These are phyloP conservation scores for Diprion similis DNA, from an alignment of 1,140 invertebrate genomes.

Conservation along the genomic window DNA sequence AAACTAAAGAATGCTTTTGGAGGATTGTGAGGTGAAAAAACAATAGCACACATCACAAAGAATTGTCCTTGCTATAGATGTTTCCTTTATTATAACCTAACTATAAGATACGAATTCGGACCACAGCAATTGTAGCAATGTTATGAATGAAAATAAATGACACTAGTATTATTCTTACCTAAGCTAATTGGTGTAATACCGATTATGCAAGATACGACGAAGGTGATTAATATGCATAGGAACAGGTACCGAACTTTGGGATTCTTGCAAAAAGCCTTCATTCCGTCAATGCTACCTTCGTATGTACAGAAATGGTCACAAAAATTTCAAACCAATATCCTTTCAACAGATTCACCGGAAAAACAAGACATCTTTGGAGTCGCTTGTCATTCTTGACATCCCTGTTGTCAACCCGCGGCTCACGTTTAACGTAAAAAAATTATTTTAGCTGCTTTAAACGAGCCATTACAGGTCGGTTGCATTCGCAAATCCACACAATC, in stretches of 20 bases:
- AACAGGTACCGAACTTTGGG: slow-evolving; percentile 54
- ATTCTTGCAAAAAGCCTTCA: slow-evolving; percentile 45
- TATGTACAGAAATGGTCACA: neutral
- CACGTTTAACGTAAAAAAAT: too few relatives aligned
- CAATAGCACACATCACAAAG: slow-evolving; percentile 15
- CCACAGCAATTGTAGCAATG: too few relatives aligned
- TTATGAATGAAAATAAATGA: slow-evolving; percentile 10
- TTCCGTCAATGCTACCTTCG: slow-evolving; percentile 15
- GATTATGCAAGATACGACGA: slow-evolving; percentile 54
- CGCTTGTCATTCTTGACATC: too few relatives aligned
- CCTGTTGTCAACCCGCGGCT: too few relatives aligned
- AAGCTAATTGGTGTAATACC: slow-evolving; percentile 51
- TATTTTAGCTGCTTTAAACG: too few relatives aligned
- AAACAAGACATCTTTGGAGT: too few relatives aligned
- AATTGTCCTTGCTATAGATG: slow-evolving; percentile 21
- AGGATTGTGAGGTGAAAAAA: slow-evolving; percentile 8
- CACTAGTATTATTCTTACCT: slow-evolving; percentile 43
- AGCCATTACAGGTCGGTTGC: too few relatives aligned
- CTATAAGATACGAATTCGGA: too few relatives aligned
- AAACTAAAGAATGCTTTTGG: slow-evolving; percentile 9
- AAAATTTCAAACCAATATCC: neutral
- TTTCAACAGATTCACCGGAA: neutral
- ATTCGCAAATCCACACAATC: too few relatives aligned
- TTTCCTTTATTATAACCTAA: neutral
- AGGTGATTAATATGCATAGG: slow-evolving; percentile 52